These are phyloP conservation scores for Platycheirus rosarum DNA, from an alignment of 2,888 invertebrate species.

Conservation along the genomic window DNA sequence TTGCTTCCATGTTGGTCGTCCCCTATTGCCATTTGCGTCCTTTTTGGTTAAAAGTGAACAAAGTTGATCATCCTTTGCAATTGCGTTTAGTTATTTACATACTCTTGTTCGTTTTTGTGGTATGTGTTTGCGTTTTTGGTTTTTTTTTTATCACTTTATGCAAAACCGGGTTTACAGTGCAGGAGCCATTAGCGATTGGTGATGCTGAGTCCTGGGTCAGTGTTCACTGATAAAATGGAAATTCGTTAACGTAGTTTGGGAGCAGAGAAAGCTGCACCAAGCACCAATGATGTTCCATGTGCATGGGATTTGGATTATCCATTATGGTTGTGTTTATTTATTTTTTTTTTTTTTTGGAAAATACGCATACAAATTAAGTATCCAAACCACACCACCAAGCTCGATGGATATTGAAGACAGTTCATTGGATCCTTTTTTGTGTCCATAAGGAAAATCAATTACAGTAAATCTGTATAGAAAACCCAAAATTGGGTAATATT, in stretches of 20 bases:
- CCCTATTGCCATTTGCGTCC: conserved; percentile 17
- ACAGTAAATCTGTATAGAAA: too few species aligned
- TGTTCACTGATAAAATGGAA: conserved; percentile 46
- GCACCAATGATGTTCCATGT: background rate
- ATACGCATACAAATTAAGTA: conserved; percentile 2
- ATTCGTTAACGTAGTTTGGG: conserved; percentile 39
- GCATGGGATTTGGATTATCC: conserved; percentile 35
- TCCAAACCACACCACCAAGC: background rate
- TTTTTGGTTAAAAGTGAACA: conserved; percentile 36
- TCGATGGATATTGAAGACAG: too few species aligned
- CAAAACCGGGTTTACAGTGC: conserved; percentile 25
- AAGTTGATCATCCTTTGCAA: conserved; percentile 64
- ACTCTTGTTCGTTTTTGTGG: background rate
- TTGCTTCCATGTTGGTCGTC: conserved; percentile 16
- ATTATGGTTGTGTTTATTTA: conserved; percentile 15
- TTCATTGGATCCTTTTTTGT: too few species aligned
- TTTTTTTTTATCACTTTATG: conserved; percentile 17
- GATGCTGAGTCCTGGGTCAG: conserved; percentile 26
- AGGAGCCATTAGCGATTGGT: conserved; percentile 58
- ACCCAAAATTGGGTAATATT: too few species aligned
- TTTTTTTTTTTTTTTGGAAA: background rate
- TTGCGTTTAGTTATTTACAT: conserved; percentile 52
- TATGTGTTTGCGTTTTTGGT: background rate
- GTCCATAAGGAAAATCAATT: too few species aligned
- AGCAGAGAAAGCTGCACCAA: background rate